Conservation (phyloP, 2,113 vertebrate genomes). For the Glareola pratincola region DNA sequence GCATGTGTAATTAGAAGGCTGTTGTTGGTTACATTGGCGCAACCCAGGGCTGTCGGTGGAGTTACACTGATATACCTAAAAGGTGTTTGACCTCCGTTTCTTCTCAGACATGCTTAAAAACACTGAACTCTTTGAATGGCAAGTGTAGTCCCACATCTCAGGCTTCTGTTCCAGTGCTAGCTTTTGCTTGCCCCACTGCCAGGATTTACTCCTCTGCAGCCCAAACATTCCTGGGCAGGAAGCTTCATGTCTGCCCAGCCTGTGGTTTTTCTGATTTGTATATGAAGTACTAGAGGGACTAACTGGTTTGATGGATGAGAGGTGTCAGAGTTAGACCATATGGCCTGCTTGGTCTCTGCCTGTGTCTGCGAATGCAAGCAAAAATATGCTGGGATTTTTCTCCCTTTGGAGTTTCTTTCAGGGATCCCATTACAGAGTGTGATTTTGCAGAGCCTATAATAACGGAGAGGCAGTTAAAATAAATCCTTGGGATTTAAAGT, state of each 20-base stretch:
- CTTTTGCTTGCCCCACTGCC: not conserved
- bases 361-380: not conserved
- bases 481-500: not conserved
- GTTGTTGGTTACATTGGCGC: not conserved
- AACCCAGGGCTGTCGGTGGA: not conserved
- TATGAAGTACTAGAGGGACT: not conserved
- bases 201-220: not conserved
- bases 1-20: not conserved
- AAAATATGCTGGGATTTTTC: not conserved
- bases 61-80: not conserved
- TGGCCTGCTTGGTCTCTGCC: not conserved
- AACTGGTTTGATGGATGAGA: constrained; percentile 27
- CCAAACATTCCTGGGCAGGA: constrained; percentile 19
- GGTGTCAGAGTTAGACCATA: not conserved
- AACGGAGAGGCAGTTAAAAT: not conserved
- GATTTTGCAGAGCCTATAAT: not conserved
- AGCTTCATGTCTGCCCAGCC: constrained; percentile 1
- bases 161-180: not conserved
- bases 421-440: not conserved
- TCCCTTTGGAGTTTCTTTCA: not conserved
- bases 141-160: not conserved
- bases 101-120: not conserved
- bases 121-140: not conserved
- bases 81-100: not conserved
- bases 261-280: constrained; percentile 37